Percentiles rank a stretch among this genome's conserved stretches.
Conservation (phyloP, 2,797 vertebrate species). For the Acipenser transmontanus region DNA sequence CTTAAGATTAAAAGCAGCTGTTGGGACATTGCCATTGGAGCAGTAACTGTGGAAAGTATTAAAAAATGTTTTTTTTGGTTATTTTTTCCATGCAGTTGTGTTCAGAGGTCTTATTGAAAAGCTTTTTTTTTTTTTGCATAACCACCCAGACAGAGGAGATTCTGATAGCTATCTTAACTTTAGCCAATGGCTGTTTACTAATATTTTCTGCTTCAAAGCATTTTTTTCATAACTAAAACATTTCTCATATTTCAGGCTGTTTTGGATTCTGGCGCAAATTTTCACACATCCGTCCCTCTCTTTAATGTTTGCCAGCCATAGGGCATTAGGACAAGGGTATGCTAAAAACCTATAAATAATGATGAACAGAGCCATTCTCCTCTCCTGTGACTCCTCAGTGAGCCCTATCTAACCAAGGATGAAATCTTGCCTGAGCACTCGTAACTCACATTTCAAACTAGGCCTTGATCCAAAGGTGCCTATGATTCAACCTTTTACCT, state of each 20-base stretch:
- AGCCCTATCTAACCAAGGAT: too few relatives aligned
- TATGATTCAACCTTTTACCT: too few relatives aligned
- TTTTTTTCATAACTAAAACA: constrained; percentile 1
- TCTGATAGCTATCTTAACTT: constrained; percentile 5
- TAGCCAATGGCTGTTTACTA: constrained; percentile 30
- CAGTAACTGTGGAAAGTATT: constrained; percentile 46
- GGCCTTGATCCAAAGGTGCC: too few relatives aligned
- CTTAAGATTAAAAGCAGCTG: constrained; percentile 54
- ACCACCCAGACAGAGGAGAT: constrained; percentile 15
- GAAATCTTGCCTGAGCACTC: background rate
- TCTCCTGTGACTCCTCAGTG: too few relatives aligned
- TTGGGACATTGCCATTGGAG: constrained; percentile 57
- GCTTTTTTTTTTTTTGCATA: constrained; percentile 16
- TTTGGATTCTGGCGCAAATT: background rate
- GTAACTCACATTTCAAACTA: background rate
- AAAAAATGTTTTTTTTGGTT: constrained; percentile 25
- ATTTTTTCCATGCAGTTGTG: background rate
- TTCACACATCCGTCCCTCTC: background rate
- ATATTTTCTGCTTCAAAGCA: constrained; percentile 22
- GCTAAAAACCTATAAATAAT: too few relatives aligned
- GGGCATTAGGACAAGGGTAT: constrained; percentile 12
- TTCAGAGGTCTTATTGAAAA: constrained; percentile 13
- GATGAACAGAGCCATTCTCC: too few relatives aligned
- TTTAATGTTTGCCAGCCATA: constrained; percentile 11
- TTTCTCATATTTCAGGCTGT: constrained; percentile 1